Percentiles rank a stretch among this genome's conserved stretches.
Evolutionary conservation across 2,797 vertebrate genomes (phyloP).

Genomic region (Poliocrania exsul): DNA sequence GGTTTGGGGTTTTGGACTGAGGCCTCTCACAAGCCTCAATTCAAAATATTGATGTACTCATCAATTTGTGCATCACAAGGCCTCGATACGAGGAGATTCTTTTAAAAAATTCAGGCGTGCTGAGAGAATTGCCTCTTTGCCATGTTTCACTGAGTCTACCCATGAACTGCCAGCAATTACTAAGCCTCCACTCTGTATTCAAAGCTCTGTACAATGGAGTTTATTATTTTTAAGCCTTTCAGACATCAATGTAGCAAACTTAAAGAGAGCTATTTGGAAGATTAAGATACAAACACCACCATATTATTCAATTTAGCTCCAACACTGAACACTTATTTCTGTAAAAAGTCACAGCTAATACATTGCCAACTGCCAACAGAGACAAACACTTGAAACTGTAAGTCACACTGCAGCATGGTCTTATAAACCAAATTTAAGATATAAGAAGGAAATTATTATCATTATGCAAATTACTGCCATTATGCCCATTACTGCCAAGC

Average conservation of each 20-base stretch:
- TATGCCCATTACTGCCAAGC: not conserved
- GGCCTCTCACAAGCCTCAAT: not conserved
- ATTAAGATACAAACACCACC: conserved; percentile 44
- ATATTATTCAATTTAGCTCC: conserved; percentile 63
- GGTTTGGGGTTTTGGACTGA: not conserved
- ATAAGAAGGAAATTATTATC: conserved; percentile 20
- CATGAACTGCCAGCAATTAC: conserved; percentile 24
- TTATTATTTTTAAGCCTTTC: conserved; percentile 64
- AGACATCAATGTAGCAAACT: conserved; percentile 6
- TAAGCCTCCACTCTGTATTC: conserved; percentile 25
- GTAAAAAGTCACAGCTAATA: conserved; percentile 12
- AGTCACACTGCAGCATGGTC: not conserved
- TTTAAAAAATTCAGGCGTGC: not conserved
- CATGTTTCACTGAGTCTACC: not conserved
- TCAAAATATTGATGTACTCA: not conserved
- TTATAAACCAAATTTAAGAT: conserved; percentile 19
- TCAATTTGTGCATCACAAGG: not conserved
- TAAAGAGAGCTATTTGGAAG: conserved; percentile 44
- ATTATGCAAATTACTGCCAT: conserved; percentile 5
- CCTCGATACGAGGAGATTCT: not conserved
- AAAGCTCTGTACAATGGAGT: conserved; percentile 40
- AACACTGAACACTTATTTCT: conserved; percentile 22
- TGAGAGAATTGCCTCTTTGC: conserved; percentile 41
- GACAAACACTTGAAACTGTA: conserved; percentile 29
- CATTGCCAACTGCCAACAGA: not conserved